Base-by-base conservation (phyloP, 2,888 invertebrate genomes). In the Amphipyra tragopoginis region DNA sequence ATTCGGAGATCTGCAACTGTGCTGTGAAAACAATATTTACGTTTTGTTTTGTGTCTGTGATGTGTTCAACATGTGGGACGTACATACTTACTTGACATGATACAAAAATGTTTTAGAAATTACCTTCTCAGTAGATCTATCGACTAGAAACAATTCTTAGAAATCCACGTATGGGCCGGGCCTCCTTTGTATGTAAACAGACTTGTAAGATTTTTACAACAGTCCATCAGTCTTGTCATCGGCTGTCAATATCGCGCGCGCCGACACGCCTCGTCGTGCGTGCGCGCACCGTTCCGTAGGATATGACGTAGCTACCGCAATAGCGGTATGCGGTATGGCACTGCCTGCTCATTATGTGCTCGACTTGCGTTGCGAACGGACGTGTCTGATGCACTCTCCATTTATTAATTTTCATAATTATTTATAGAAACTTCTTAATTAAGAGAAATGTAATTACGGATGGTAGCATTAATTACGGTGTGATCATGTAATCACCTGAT, bases 231-330 rank as follows among this genome's bases (percentile, higher is more conserved):
- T 36, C 56, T 65, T 75, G 76, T 80, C 77, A 77, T 79, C 82
- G 61, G 68, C 66, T 83, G 82, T 84, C 83, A 80, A 72, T 77
- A 72, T 59, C 48, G 49, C 61, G 45, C 59, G 49, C 62, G 58
- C 69, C 53, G 69, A 77, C 82, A 80, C 80, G 79, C 69, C 55
- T 43, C 49, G 40, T 60, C 69, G 62, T 80, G 85, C 85, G 89
- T 82, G 73, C 72, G 78, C 80, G 84, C 87, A 81, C 56, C 59
- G 77, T 72, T 84, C 51, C 45, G 63, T 64, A 77, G 85, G 86
- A 87, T 80, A 77, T 89, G 87, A 88, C 86, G 86, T 88, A 74
- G 60, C 64, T 77, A 75, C 79, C 79, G 80, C 71, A 75, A 79
- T 82, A 86, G 21, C 21, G 21, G 21, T 21, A 21, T 21, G 82